Percentiles rank a stretch among this genome's conserved stretches.
Evolutionary conservation across 2,797 vertebrate species (phyloP).

Genomic region (Pseudochaenichthys georgianus): DNA sequence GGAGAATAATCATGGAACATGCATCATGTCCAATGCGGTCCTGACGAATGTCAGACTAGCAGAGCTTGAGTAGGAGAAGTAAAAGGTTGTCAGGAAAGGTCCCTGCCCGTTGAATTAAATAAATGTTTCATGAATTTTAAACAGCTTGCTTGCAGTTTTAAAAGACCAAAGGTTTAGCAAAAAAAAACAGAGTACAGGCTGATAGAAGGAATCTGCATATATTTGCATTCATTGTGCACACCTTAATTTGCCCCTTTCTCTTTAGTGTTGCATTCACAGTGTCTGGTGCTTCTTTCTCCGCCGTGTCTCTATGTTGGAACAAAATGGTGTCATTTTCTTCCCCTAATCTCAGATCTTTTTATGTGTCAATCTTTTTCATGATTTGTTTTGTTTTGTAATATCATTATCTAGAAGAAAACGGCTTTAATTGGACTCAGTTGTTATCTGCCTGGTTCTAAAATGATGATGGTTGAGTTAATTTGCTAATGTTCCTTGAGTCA

Average conservation of each 20-base stretch:
- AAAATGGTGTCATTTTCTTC: constrained; percentile 64
- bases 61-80: constrained; percentile 64
- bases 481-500: constrained; percentile 1
- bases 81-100: constrained; percentile 81
- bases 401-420: not conserved
- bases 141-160: constrained; percentile 82
- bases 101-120: constrained; percentile 80
- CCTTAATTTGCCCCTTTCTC: constrained; percentile 80
- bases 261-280: constrained; percentile 73
- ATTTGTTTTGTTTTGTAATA: constrained; percentile 19
- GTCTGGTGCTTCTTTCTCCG: constrained; percentile 47
- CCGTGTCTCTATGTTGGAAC: constrained; percentile 44
- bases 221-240: constrained; percentile 86
- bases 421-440: too few relatives aligned
- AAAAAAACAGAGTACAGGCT: constrained; percentile 64
- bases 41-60: constrained; percentile 77
- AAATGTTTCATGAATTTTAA: constrained; percentile 87
- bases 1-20: constrained; percentile 71
- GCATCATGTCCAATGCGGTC: constrained; percentile 72
- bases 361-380: constrained; percentile 37
- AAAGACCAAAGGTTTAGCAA: constrained; percentile 81
- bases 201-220: constrained; percentile 85
- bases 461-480: too few relatives aligned
- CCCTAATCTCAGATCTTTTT: constrained; percentile 68
- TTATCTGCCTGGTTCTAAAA: too few relatives aligned